These are phyloP conservation scores for Merops nubicus DNA, from an alignment of 2,113 vertebrate genomes.

Conservation along the genomic window DNA sequence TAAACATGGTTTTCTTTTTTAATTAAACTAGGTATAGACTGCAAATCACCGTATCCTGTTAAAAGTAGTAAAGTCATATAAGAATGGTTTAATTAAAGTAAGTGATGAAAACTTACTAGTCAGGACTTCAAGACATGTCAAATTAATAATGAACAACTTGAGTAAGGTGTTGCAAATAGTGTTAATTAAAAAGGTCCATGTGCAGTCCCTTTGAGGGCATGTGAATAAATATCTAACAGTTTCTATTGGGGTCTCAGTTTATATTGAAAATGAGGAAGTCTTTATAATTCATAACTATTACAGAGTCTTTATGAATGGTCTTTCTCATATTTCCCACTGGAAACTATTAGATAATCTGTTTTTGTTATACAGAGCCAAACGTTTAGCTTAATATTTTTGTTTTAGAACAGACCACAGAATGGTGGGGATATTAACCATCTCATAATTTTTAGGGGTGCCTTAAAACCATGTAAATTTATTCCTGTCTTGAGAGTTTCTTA, in stretches of 20 bases:
- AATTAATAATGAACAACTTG: constrained; percentile 15
- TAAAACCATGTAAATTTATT: constrained; percentile 64
- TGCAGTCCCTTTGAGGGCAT: background rate
- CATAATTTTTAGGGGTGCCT: constrained; percentile 75
- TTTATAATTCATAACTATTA: constrained; percentile 73
- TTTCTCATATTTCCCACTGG: constrained; percentile 76
- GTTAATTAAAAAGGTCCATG: constrained; percentile 59
- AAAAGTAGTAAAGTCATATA: constrained; percentile 6
- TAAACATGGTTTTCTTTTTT: constrained; percentile 35
- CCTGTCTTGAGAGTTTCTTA: constrained; percentile 62
- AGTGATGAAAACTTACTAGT: constrained; percentile 33
- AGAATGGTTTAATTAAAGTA: constrained; percentile 50
- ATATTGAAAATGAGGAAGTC: constrained; percentile 63
- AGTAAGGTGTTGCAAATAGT: constrained; percentile 51
- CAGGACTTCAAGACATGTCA: constrained; percentile 33
- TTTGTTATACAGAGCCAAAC: constrained; percentile 72
- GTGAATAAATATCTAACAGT: constrained; percentile 43
- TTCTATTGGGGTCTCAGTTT: constrained; percentile 54
- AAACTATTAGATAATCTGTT: constrained; percentile 79
- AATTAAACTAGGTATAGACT: constrained; percentile 43
- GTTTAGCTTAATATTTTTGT: constrained; percentile 72
- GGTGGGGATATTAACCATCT: constrained; percentile 70
- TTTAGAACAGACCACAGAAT: constrained; percentile 71
- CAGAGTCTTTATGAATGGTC: constrained; percentile 65
- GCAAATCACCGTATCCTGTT: background rate